Evolutionary conservation across 2,113 vertebrate species (phyloP), one percentile per base, ranked within the genome.

Genomic region (Ceyx cyanopectus): DNA sequence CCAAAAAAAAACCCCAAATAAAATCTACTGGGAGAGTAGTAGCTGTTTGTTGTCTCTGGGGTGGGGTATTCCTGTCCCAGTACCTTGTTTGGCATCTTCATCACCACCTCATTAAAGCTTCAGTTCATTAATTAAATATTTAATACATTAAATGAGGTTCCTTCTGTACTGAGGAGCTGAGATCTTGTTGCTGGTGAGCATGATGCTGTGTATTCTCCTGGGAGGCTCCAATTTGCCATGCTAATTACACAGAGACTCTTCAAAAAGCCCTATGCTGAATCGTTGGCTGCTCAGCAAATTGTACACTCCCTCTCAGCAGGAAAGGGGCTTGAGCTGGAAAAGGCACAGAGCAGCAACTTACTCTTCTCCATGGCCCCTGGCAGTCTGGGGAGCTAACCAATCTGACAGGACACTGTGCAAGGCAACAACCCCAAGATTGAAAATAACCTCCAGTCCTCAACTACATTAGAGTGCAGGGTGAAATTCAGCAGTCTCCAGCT

Each of bases 61-160:
- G 94, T 88, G 85, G 56, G 29, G 60, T 93, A 96, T 94, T 93
- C 62, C 68, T 90, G 72, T 89, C 83, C 91, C 90, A 65, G 70
- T 96, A 94, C 97, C 95, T 96, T 91, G 88, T 95, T 95, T 79
- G 82, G 96, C 92, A 89, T 96, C 96, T 97, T 95, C 87, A 95
- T 95, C 96, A 93, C 56, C 85, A 96, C 84, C 96, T 97, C 95
- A 97, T 97, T 97, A 98, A 97, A 94, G 89, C 92, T 95, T 95
- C 93, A 88, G 96, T 92, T 95, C 93, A 95, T 96, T 97, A 97
- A 97, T 98, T 97, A 98, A 97, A 97, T 97, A 97, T 95, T 97
- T 96, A 97, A 94, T 93, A 94, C 65, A 89, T 97, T 94, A 97
- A 97, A 97, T 95, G 94, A 94, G 60, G 87, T 96, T 96, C 93